Evolutionary conservation across 2,888 invertebrate genomes (phyloP), one percentile per base, ranked within the genome.

Genomic region (Nomada flava): DNA sequence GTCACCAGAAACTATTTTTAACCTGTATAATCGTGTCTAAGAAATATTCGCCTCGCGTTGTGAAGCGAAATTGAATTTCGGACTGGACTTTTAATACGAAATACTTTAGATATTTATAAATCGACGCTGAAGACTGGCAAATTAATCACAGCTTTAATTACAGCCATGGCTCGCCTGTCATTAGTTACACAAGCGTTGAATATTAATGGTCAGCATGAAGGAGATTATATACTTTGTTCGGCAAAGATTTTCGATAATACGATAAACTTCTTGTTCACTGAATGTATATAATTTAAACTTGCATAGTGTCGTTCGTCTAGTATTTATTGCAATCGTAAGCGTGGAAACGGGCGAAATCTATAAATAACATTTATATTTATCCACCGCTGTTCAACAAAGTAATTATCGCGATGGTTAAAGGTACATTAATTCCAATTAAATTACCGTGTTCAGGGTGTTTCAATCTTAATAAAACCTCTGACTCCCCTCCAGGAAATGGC

Each of bases 381-480:
- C 36, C 23, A 15, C 9, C 7, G 20, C 18, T 15, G 20, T 53
- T 55, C 20, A n/a, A n/a, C 67, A 13, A 55, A 23, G 53, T 68
- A 55, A 68, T 68, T 23, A 42, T 23, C 29, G 20, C 20, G 15
- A 15, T 55, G 55, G 55, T 68, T 68, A 55, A 68, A 42, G 67
- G 7, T 42, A 55, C 36, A 55, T 42, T 68, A 68, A 68, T 68
- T 52, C 55, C 67, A 68, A 68, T 68, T 65, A 65, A 65, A 65
- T 65, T 68, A 53, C 42, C 15, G n/a, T 23, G 42, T 20, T 67
- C 20, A 15, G 53, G 53, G 52, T 36, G 29, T 36, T 36, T 18
- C 67, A 20, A 2, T 20, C 42, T 42, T 68, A 42, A 68, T 44
- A 42, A 68, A 55, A 23, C 55, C 42, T 23, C 55, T 42, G 55